A percentile compares a stretch with the other conserved stretches of the same genome.
phyloP scores from a whole-genome alignment of 2,797 vertebrate genomes.

The Borostomias antarcticus region DNA sequence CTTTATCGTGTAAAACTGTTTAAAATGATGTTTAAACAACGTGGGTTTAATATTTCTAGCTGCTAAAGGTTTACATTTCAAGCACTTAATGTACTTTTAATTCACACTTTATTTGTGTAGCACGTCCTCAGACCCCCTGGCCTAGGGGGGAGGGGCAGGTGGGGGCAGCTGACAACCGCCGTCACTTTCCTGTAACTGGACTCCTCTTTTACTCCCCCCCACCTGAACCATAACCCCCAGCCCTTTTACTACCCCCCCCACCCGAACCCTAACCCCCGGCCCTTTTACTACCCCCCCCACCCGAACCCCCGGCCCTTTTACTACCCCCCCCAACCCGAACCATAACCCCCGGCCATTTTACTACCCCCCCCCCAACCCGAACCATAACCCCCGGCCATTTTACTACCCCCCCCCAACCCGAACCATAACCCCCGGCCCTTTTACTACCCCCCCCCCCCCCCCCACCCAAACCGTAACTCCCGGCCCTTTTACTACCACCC shows the following conservation, averaged over 20 bases:
- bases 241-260: too few species aligned
- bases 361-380: too few species aligned
- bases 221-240: too few species aligned
- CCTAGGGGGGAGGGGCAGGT: constrained; percentile 43
- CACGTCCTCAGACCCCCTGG: constrained; percentile 55
- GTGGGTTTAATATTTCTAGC: constrained; percentile 64
- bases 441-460: neutral
- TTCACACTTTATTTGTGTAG: constrained; percentile 70
- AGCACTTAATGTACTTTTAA: constrained; percentile 71
- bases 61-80: constrained; percentile 69
- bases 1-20: constrained; percentile 74
- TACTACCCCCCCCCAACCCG: too few species aligned
- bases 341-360: neutral
- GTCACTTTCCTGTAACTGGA: neutral
- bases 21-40: constrained; percentile 71
- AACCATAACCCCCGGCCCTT: neutral
- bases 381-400: too few species aligned
- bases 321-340: too few species aligned
- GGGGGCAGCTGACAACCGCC: constrained; percentile 49
- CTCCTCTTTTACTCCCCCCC: neutral
- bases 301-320: too few species aligned
- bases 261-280: too few species aligned
- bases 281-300: neutral
- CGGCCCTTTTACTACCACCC: too few species aligned
- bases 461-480: too few species aligned